Evolutionary conservation across 1,140 invertebrate genomes (phyloP).

Genomic region (Drosophila bipectinata): DNA sequence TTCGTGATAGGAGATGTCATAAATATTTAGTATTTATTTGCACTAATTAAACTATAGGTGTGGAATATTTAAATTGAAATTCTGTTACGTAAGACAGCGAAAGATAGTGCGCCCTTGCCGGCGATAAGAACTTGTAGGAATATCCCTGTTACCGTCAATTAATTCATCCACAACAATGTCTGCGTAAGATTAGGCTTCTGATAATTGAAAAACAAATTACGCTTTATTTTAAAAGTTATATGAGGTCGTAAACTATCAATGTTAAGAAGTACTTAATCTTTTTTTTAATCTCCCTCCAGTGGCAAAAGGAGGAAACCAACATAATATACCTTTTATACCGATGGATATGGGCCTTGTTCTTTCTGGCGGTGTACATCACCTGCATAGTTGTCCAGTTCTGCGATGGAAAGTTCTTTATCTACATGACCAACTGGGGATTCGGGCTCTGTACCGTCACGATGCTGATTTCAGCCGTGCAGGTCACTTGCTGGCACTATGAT

Average conservation of each 20-base stretch:
- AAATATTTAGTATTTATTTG: constrained; percentile 10
- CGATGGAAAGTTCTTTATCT: constrained; percentile 86
- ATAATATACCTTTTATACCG: constrained; percentile 86
- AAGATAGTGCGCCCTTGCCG: background rate
- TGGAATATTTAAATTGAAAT: constrained; percentile 36
- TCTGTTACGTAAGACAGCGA: background rate
- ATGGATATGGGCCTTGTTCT: constrained; percentile 85
- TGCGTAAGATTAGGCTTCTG: background rate
- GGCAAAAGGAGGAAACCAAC: constrained; percentile 84
- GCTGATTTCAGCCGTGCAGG: constrained; percentile 67
- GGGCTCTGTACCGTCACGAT: constrained; percentile 84
- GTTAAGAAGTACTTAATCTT: background rate
- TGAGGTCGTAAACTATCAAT: background rate
- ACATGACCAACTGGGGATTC: constrained; percentile 91
- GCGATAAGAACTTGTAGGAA: constrained; percentile 19
- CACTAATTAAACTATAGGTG: constrained; percentile 28
- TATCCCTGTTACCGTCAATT: background rate
- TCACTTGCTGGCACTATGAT: constrained; percentile 77
- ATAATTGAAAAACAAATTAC: constrained; percentile 1
- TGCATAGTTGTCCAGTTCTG: constrained; percentile 84
- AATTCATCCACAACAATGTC: constrained; percentile 16
- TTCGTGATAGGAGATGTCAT: constrained; percentile 19
- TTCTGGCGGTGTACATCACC: constrained; percentile 84
- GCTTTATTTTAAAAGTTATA: background rate
- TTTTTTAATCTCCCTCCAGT: constrained; percentile 82